These are phyloP conservation scores for Zaprionus inermis DNA, from an alignment of 1,140 invertebrate genomes.

Conservation along the genomic window DNA sequence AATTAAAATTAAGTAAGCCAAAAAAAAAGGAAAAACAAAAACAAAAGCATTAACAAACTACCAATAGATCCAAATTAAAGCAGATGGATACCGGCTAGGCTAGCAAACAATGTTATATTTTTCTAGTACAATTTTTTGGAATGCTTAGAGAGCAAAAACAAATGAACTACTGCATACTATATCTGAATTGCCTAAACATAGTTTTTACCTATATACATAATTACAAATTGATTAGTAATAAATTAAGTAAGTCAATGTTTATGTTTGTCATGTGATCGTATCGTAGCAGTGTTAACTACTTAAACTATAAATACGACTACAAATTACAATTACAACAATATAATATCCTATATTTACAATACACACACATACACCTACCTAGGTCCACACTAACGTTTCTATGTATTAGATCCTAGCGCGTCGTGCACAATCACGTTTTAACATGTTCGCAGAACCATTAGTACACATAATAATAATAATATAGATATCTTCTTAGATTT, in stretches of 20 bases:
- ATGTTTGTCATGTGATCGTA: constrained; percentile 68
- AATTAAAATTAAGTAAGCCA: constrained; percentile 94
- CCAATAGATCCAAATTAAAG: constrained; percentile 10
- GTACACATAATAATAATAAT: constrained; percentile 10
- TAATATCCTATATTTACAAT: constrained; percentile 47
- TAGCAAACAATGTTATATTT: constrained; percentile 56
- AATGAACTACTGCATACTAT: constrained; percentile 9
- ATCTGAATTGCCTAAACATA: constrained; percentile 47
- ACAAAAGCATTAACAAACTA: constrained; percentile 4
- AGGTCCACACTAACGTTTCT: constrained; percentile 1
- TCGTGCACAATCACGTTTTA: constrained; percentile 68
- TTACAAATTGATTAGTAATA: constrained; percentile 30
- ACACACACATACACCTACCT: constrained; percentile 4
- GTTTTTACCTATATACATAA: constrained; percentile 43
- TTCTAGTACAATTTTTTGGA: constrained; percentile 79
- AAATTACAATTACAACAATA: constrained; percentile 25
- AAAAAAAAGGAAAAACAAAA: neutral
- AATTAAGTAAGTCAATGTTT: constrained; percentile 64
- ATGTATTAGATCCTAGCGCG: constrained; percentile 48
- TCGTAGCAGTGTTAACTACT: constrained; percentile 46
- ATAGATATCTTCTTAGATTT: constrained; percentile 18
- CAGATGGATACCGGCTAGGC: constrained; percentile 5
- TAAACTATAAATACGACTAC: constrained; percentile 29
- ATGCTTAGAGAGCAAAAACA: constrained; percentile 58
- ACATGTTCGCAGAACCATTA: constrained; percentile 63